Conservation (phyloP, 1,140 invertebrate genomes). For the Brachionus sp. region DNA sequence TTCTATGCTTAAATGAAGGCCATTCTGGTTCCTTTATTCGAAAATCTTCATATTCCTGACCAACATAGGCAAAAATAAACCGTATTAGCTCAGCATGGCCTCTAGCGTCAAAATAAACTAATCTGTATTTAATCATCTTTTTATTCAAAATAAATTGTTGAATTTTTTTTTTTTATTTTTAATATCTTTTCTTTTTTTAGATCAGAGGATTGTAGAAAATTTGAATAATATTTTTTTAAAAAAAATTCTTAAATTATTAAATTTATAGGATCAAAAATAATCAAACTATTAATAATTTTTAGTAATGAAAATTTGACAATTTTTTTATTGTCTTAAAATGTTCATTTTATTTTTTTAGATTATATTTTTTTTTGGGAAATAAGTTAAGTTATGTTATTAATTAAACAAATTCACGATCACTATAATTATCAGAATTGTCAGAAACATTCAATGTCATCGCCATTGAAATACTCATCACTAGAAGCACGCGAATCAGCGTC, state of each 20-base stretch:
- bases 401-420: no score
- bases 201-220: not conserved
- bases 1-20: constrained; percentile 45
- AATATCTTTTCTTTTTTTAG: not conserved
- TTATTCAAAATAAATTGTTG: not conserved
- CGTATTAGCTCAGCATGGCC: constrained; percentile 48
- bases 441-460: no score
- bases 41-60: constrained; percentile 48
- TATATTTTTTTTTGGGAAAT: no score
- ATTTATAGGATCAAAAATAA: no score
- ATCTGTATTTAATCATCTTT: constrained; percentile 40
- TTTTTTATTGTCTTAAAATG: no score
- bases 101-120: constrained; percentile 48
- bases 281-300: no score
- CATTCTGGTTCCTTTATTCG: constrained; percentile 47
- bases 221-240: not conserved
- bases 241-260: not conserved
- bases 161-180: not conserved
- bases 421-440: no score
- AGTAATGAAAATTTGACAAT: no score
- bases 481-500: no score
- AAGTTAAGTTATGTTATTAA: no score
- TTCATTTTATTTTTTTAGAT: no score
- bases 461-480: no score
- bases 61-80: constrained; percentile 47